phyloP scores from a whole-genome alignment of 2,113 vertebrate genomes.

The Mus spicilegus region DNA sequence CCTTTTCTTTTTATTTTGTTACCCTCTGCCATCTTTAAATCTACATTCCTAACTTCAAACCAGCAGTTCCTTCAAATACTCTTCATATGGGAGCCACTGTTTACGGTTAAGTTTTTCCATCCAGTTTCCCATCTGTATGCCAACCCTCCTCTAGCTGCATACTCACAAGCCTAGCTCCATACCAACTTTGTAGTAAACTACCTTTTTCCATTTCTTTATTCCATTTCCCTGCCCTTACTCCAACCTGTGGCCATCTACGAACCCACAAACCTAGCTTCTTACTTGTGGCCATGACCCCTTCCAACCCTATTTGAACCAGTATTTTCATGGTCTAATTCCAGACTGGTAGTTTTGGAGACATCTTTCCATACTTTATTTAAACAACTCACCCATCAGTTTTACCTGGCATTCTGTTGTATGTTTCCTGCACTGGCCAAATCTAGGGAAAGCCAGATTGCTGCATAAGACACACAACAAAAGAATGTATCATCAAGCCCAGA shows the following conservation, averaged over 20 bases:
- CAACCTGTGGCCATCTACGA: background rate
- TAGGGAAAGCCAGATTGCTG: background rate
- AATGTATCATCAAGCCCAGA: no score
- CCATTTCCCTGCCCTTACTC: background rate
- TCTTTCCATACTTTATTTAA: background rate
- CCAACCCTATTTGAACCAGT: no score
- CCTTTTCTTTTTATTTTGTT: background rate
- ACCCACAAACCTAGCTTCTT: background rate
- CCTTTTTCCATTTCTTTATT: background rate
- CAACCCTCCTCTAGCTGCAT: background rate
- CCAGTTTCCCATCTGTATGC: background rate
- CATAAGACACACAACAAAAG: background rate
- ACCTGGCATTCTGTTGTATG: background rate
- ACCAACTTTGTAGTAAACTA: background rate
- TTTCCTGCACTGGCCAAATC: background rate
- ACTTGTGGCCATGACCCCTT: background rate
- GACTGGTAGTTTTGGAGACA: background rate
- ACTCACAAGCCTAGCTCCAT: background rate
- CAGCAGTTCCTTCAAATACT: background rate
- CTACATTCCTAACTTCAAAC: background rate
- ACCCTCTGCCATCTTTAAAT: background rate
- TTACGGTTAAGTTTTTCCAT: background rate
- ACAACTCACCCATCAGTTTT: background rate
- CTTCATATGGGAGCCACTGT: background rate
- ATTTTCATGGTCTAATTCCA: background rate